phyloP scores from a whole-genome alignment of 2,113 vertebrate species.

The Tinamus guttatus region DNA sequence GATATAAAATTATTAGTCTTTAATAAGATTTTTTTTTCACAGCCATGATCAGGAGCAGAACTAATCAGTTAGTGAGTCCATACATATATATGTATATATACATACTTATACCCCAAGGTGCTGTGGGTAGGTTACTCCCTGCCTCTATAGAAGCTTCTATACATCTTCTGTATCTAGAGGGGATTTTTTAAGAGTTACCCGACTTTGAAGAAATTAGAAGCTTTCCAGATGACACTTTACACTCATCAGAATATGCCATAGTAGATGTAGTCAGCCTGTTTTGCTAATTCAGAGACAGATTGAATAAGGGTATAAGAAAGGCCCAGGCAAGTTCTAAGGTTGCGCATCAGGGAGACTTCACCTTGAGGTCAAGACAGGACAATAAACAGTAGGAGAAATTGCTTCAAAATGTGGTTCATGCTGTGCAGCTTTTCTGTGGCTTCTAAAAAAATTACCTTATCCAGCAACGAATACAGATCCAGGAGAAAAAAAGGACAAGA shows the following conservation, averaged over 20 bases:
- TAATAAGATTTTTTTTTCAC: background rate
- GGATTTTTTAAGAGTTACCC: background rate
- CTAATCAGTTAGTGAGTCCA: background rate
- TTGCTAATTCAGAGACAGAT: conserved; percentile 2
- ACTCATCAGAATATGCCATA: background rate
- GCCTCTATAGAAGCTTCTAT: background rate
- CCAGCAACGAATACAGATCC: background rate
- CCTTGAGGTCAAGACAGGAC: background rate
- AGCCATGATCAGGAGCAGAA: background rate
- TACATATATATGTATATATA: too few relatives aligned
- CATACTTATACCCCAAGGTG: background rate
- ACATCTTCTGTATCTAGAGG: background rate
- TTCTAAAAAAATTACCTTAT: background rate
- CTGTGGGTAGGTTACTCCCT: background rate
- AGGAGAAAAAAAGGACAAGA: background rate
- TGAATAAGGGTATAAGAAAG: background rate
- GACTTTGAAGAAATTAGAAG: background rate
- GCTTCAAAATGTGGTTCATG: background rate
- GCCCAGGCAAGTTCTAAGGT: background rate
- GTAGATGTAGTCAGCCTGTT: background rate
- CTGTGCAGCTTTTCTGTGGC: background rate
- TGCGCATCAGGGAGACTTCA: background rate
- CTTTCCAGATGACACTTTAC: background rate
- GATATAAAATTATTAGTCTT: background rate
- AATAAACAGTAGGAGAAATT: background rate